phyloP scores from a whole-genome alignment of 2,113 vertebrate species.

The Pseudopipra pipra region DNA sequence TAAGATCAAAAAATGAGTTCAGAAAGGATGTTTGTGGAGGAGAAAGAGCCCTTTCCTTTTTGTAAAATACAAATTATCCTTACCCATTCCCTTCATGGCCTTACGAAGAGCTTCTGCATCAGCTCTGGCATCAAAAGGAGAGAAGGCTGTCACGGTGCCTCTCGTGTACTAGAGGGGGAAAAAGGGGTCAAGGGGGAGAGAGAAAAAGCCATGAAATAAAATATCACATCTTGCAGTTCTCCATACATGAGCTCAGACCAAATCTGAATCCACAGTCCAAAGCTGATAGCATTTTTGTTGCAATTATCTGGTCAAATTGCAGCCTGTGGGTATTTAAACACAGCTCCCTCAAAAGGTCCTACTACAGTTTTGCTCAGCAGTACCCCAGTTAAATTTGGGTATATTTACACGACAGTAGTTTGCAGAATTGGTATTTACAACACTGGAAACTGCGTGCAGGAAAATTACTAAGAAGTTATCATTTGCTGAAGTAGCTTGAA shows the following conservation, averaged over 20 bases:
- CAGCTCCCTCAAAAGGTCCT: neutral
- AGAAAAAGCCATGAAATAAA: neutral
- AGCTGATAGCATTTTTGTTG: neutral
- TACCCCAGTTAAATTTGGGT: neutral
- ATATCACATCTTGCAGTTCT: neutral
- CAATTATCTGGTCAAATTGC: neutral
- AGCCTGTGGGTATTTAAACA: neutral
- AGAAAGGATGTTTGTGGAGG: neutral
- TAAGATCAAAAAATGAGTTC: neutral
- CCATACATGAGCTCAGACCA: neutral
- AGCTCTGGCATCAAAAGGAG: constrained; percentile 86
- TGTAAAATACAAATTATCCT: neutral
- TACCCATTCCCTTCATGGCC: constrained; percentile 97
- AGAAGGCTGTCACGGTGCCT: constrained; percentile 86
- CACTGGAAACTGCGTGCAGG: neutral
- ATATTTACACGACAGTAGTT: neutral
- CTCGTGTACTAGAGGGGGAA: constrained; percentile 33
- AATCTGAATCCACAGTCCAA: neutral
- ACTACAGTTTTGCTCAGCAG: neutral
- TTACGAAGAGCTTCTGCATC: constrained; percentile 90
- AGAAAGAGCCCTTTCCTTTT: neutral
- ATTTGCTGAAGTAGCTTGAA: neutral
- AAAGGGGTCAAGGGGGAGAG: neutral
- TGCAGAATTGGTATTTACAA: neutral
- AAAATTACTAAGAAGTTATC: neutral